Evolutionary conservation across 2,888 invertebrate species (phyloP).

Genomic region (Lasioglossum zephyrum): DNA sequence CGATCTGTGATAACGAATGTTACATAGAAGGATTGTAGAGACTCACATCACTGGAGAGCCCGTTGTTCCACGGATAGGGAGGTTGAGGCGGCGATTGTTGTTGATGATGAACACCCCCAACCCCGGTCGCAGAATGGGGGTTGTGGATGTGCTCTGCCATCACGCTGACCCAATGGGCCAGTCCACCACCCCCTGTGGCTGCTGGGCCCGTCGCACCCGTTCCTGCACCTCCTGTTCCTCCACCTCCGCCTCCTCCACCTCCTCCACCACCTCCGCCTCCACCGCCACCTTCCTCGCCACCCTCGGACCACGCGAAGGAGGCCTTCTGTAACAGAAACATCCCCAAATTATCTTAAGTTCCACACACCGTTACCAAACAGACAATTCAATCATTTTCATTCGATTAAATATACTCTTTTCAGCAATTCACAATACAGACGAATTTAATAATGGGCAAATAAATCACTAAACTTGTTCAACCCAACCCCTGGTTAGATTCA

Average conservation of each 20-base stretch:
- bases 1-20: not conserved
- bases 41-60: conserved; percentile 82
- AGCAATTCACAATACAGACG: too few relatives aligned
- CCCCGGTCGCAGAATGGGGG: conserved; percentile 87
- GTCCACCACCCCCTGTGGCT: conserved; percentile 85
- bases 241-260: conserved; percentile 83
- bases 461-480: not conserved
- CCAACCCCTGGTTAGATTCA: not conserved
- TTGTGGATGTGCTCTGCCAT: conserved; percentile 98
- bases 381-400: not conserved
- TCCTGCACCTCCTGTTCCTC: conserved; percentile 85
- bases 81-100: conserved; percentile 83
- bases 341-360: not conserved
- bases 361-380: not conserved
- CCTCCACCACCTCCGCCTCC: conserved; percentile 83
- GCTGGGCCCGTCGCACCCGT: conserved; percentile 85
- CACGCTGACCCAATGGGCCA: conserved; percentile 98
- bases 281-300: conserved; percentile 85
- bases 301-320: conserved; percentile 85
- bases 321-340: conserved; percentile 83
- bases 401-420: too few relatives aligned
- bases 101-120: conserved; percentile 87
- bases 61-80: conserved; percentile 83
- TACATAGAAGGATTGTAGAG: not conserved
- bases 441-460: not conserved